phyloP scores from a whole-genome alignment of 37 sponge, comb jelly and placozoan species.

The Chondrilla cf. caribensis region DNA sequence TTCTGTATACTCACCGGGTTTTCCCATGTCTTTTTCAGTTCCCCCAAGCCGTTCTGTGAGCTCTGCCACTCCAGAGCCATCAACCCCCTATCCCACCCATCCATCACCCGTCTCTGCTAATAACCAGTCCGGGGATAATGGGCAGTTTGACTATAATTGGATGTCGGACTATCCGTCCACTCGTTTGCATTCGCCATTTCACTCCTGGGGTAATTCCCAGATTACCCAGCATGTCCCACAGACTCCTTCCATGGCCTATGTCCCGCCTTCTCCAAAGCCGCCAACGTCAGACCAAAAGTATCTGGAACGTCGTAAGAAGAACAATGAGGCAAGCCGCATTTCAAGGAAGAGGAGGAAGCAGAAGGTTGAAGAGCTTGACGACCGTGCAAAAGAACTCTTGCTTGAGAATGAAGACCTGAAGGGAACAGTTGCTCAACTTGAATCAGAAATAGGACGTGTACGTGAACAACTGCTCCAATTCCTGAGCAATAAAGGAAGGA shows the following conservation, averaged over 20 bases:
- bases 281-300: not conserved
- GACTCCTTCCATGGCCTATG: no score
- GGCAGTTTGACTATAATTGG: no score
- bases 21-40: not conserved
- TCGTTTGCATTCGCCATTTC: not conserved
- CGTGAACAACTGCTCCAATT: not conserved
- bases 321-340: slow-evolving; percentile 10
- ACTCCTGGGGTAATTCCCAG: no score
- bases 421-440: not conserved
- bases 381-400: not conserved
- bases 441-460: not conserved
- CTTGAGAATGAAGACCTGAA: not conserved
- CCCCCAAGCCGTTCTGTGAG: not conserved
- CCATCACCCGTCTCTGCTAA: not conserved
- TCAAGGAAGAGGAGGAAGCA: not conserved
- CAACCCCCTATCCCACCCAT: not conserved
- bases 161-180: no score
- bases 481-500: not conserved
- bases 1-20: not conserved
- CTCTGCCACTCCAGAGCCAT: not conserved
- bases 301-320: not conserved
- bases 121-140: no score
- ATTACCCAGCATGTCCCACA: no score
- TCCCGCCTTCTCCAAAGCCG: not conserved
- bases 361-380: not conserved